Conservation (phyloP, 2,888 invertebrate species). For the Metellina segmentata region DNA sequence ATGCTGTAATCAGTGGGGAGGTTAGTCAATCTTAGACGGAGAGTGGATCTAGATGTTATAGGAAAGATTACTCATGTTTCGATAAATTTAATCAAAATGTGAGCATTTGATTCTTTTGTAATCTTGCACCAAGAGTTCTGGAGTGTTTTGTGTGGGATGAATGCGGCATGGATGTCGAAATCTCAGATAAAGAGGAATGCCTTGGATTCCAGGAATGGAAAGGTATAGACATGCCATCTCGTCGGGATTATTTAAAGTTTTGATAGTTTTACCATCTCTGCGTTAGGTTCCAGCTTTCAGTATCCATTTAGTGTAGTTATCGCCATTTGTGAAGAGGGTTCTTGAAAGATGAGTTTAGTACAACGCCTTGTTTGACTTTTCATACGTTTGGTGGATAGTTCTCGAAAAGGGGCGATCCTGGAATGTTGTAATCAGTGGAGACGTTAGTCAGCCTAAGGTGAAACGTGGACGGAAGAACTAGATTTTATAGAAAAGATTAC, state of each 20-base stretch:
- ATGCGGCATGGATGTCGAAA: not conserved
- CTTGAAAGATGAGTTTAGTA: not conserved
- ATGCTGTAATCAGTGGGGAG: no score
- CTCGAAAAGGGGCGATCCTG: no score
- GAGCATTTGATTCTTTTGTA: slow-evolving; percentile 11
- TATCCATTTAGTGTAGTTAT: not conserved
- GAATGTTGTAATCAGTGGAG: no score
- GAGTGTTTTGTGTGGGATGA: not conserved
- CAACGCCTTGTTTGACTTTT: no score
- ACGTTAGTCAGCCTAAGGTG: no score
- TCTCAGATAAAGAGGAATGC: not conserved
- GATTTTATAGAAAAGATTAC: no score
- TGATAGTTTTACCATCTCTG: not conserved
- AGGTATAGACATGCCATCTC: not conserved
- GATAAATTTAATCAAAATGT: no score
- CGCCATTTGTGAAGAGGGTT: not conserved
- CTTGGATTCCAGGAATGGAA: not conserved
- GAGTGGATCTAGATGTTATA: no score
- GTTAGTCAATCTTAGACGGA: no score
- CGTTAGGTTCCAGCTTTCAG: not conserved
- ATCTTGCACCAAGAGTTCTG: slow-evolving; percentile 21
- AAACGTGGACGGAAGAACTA: no score
- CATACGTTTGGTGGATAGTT: no score
- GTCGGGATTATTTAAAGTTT: not conserved
- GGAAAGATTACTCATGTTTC: no score